Evolutionary conservation across 35 echinoderm and acorn worm species (phyloP), one percentile per base, ranked within the genome.

Genomic region (Patiria miniata): DNA sequence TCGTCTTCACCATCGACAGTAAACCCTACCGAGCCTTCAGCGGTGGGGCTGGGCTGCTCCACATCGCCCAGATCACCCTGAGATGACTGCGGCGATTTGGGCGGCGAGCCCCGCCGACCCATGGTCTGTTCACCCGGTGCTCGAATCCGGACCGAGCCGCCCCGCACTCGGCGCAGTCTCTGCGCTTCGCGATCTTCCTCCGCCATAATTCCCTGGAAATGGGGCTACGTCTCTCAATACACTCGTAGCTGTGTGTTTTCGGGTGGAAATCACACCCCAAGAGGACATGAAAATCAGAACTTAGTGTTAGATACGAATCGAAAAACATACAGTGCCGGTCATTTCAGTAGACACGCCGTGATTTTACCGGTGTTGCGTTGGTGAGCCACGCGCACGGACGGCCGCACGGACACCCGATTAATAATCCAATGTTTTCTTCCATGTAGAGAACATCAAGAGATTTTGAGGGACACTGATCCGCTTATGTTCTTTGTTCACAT

Each of bases 241-340:
- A 73, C 26, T 73, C 65, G 65, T 73, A 30, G 65, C 65, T 73
- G 65, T 73, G 65, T 28, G 65, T 73, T 36, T 73, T 73, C 29
- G 65, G 5, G 65, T 12, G 29, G 21, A 73, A 12, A 26, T 73
- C 14, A 26, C 65, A 26, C 65, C 65, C 1, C 26, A 23, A 73
- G 65, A 34, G 65, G 34, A 26, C 65, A 73, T 73, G 8, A 28
- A 73, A 73, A 73, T 73, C 65, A 73, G 29, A 14, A 2, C 14
- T 36, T 14, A 2, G 65, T 32, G 26, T 10, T 32, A 30, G 65
- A 30, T 12, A 10, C 29, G 8, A 73, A 34, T 73, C 34, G 65
- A 73, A 30, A 73, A 73, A 9, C 34, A 30, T 10, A 36, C 26
- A 3, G 34, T 2, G 26, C 28, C 21, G 34, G 42, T 47, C 42